Evolutionary conservation across 1,140 invertebrate genomes (phyloP).

Genomic region (Leptonema lineaticorne): DNA sequence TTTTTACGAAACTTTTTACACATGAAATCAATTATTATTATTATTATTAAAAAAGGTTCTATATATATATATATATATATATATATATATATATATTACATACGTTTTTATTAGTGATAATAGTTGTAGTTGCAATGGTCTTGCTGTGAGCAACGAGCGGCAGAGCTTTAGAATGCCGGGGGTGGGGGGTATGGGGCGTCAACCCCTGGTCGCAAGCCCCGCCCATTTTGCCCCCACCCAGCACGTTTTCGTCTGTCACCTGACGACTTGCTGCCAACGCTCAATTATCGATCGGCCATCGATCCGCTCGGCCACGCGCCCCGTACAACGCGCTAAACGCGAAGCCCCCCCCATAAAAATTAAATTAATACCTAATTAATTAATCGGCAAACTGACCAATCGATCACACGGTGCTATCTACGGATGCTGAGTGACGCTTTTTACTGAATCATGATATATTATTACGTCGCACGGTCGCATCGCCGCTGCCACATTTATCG

Average conservation of each 20-base stretch:
- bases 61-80: too few species aligned
- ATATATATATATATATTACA: too few species aligned
- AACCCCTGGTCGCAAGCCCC: neutral
- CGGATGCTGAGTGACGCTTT: neutral
- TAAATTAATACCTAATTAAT: neutral
- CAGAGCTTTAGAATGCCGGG: neutral
- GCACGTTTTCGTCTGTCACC: neutral
- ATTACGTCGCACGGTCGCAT: neutral
- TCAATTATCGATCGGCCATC: constrained; percentile 31
- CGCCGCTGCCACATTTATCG: neutral
- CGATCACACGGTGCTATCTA: neutral
- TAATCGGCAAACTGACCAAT: neutral
- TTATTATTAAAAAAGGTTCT: too few species aligned
- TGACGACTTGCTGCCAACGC: neutral
- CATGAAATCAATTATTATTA: too few species aligned
- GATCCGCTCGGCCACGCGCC: constrained; percentile 20
- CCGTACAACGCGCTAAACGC: neutral
- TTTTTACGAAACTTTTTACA: too few species aligned
- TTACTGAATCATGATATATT: constrained; percentile 2
- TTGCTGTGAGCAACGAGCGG: neutral
- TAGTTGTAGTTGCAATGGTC: constrained; percentile 3
- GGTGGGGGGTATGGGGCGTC: neutral
- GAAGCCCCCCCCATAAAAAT: neutral
- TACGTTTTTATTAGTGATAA: too few species aligned
- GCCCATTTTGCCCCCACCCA: constrained; percentile 4